Base-by-base conservation (phyloP, 2,113 vertebrate genomes). In the Nycticorax nycticorax region DNA sequence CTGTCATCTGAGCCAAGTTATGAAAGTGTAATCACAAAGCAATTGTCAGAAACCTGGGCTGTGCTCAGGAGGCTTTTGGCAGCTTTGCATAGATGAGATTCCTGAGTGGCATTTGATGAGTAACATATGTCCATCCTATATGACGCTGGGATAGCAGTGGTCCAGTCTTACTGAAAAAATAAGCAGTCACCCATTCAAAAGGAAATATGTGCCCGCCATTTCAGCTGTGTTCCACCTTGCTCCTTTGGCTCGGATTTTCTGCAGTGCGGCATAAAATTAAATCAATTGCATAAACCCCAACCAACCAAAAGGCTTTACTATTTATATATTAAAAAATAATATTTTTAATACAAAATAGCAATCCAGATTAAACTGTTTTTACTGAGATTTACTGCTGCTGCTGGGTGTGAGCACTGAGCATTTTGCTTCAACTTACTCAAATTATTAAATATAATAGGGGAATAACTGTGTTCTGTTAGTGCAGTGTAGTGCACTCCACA, bases 91-190 rank as follows among this genome's bases (percentile, higher is more conserved):
- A 67, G 59, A 4, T 23, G 47, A 52, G 28, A 24, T 26, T 77
- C 64, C 66, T 67, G 45, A 21, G 0, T 30, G 39, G 30, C 30
- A 23, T 57, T 41, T 57, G 30, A 2, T 52, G 47, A 57, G 41
- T 28, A 8, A 1, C 26, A 1, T 12, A 2, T 20, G 17, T 39
- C 33, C 30, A 18, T 50, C 35, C 67, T 52, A 0, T 39, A 16
- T 74, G 55, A 60, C 45, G 33, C 5, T 21, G 18, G 55, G 50
- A 8, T 32, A 74, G 37, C 33, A 60, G 21, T 35, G 28, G 16
- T 66, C 71, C 23, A 9, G 48, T 33, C 52, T 52, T 67, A 33
- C 20, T 8, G n/a, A 32, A 62, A 80, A 39, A 39, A 43, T 37
- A 14, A 33, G 14, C 5, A 22, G n/a, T 32, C 18, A 37, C 26